phyloP scores from a whole-genome alignment of 2,888 invertebrate species.

The Toxonevra muliebris region DNA sequence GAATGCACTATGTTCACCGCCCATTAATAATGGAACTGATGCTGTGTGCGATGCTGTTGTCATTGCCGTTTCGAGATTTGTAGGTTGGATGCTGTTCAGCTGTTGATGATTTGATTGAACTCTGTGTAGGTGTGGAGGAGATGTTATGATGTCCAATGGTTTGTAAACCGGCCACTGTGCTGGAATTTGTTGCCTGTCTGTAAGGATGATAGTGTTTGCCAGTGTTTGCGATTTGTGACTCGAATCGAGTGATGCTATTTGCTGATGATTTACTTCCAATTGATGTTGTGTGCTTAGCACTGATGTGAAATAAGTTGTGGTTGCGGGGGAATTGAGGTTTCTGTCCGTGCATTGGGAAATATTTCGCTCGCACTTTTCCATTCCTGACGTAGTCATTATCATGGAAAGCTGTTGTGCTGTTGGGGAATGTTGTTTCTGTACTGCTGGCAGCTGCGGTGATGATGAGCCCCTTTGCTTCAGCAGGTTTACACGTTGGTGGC shows the following conservation, averaged over 20 bases:
- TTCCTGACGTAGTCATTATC: neutral
- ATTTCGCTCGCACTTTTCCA: conserved; percentile 13
- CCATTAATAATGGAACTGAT: conserved; percentile 74
- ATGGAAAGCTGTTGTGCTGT: conserved; percentile 31
- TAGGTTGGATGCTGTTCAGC: conserved; percentile 8
- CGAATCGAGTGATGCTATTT: conserved; percentile 22
- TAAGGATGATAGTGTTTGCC: conserved; percentile 35
- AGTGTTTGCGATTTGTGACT: conserved; percentile 26
- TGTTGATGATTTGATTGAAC: conserved; percentile 58
- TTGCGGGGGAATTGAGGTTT: conserved; percentile 24
- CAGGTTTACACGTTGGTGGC: conserved; percentile 94
- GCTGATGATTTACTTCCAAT: conserved; percentile 11
- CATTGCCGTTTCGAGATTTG: conserved; percentile 23
- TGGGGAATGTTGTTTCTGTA: conserved; percentile 30
- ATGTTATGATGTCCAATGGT: conserved; percentile 9
- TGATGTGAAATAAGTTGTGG: conserved; percentile 52
- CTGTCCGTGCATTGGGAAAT: conserved; percentile 19
- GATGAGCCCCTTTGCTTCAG: conserved; percentile 82
- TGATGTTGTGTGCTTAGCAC: conserved; percentile 56
- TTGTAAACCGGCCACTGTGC: neutral
- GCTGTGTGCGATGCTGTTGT: conserved; percentile 66
- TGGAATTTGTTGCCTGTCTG: conserved; percentile 17
- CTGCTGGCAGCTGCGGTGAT: conserved; percentile 67
- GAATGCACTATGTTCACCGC: conserved; percentile 91
- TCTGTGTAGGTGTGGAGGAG: conserved; percentile 48